Evolutionary conservation across 2,797 vertebrate genomes (phyloP), one percentile per base, ranked within the genome.

Genomic region (Danionella dracula): DNA sequence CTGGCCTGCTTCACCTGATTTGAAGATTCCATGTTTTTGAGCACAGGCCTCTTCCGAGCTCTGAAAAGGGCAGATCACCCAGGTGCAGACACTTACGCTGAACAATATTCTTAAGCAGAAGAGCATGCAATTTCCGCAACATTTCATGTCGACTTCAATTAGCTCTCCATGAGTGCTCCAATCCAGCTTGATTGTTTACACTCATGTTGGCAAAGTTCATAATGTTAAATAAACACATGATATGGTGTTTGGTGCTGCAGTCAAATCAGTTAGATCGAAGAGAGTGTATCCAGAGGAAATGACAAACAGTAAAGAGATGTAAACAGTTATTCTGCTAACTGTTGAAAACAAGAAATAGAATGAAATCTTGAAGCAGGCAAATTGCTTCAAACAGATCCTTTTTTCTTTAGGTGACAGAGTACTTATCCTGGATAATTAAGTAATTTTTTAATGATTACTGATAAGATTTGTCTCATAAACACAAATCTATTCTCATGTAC

Each of bases 41-140:
- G 41, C 15, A 29, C 32, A 54, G 21, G 42, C 7, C 49, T 27
- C 19, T 37, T 46, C 20, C 31, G 37, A 55, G 40, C 50, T 54
- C 60, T 51, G 12, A 34, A 53, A 42, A 35, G n/a, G 19, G 40
- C 50, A 27, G 27, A 54, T 54, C 45, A 35, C 31, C 41, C 62
- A 65, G 62, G 62, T 65, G 62, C 50, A 55, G 5, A 29, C 62
- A 55, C 62, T 65, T 65, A 35, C 8, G 34, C 32, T 27, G 31
- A 55, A 13, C 20, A 1, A 40, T 27, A 40, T 19, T 46, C 62
- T 65, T 27, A 9, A 45, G n/a, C 31, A 65, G 41, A 55, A 65
- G 62, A 12, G 15, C 41, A 8, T 37, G 50, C 51, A 55, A 65
- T 65, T 65, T 65, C 50, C 50, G 12, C 32, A 46, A 37, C 32